Evolutionary conservation across 1,140 invertebrate species (phyloP).

Genomic region (Drosophila seguyi): DNA sequence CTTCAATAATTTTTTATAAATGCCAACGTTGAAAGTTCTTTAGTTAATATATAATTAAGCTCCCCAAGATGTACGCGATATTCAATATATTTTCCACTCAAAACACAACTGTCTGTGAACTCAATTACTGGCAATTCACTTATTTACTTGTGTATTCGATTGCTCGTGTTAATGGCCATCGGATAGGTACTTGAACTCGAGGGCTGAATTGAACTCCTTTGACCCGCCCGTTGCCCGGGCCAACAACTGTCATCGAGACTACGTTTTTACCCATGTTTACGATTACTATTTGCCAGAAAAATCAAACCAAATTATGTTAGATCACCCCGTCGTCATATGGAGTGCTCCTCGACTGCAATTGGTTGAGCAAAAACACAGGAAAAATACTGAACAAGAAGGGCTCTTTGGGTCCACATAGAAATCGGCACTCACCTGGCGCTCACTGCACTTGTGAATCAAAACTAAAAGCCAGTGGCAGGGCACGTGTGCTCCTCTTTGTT

Average conservation of each 20-base stretch:
- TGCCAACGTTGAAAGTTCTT: neutral
- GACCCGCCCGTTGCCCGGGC: conserved; percentile 31
- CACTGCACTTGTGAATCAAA: conserved; percentile 56
- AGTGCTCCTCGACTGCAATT: conserved; percentile 29
- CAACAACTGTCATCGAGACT: conserved; percentile 39
- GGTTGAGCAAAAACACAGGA: conserved; percentile 26
- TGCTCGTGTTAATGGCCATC: conserved; percentile 15
- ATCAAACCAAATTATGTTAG: conserved; percentile 31
- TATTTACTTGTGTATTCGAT: conserved; percentile 22
- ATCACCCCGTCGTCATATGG: conserved; percentile 1
- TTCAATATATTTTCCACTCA: neutral
- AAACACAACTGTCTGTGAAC: neutral
- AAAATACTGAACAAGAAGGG: conserved; percentile 16
- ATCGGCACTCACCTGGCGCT: conserved; percentile 42
- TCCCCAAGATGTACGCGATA: neutral
- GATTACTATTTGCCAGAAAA: conserved; percentile 4
- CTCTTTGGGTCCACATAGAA: conserved; percentile 29
- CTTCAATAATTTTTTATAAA: neutral
- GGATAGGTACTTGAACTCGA: conserved; percentile 22
- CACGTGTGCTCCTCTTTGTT: conserved; percentile 15
- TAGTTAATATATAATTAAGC: neutral
- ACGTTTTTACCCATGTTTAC: conserved; percentile 16
- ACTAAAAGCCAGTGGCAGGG: conserved; percentile 38
- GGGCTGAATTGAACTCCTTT: conserved; percentile 36
- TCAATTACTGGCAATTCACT: conserved; percentile 25